Percentiles rank a stretch among this genome's conserved stretches.
Evolutionary conservation across 2,113 vertebrate genomes (phyloP).

Genomic region (Dinomys branickii): DNA sequence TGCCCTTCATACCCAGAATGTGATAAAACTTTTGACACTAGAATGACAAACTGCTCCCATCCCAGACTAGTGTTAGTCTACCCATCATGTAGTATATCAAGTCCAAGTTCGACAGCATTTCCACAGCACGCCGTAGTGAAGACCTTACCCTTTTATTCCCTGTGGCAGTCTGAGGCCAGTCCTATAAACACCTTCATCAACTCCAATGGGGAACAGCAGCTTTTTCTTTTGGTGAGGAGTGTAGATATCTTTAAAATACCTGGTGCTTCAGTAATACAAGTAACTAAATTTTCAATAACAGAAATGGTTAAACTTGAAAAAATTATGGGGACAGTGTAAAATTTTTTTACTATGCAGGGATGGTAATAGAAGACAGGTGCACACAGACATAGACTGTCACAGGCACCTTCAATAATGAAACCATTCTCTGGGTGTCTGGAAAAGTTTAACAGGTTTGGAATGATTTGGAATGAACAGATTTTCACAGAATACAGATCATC

Average conservation of each 20-base stretch:
- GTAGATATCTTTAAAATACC: neutral
- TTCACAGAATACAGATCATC: constrained; percentile 29
- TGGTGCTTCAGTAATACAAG: constrained; percentile 35
- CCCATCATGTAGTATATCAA: constrained; percentile 12
- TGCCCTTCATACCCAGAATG: constrained; percentile 62
- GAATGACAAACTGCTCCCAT: constrained; percentile 61
- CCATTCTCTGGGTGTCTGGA: neutral
- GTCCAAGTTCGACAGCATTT: neutral
- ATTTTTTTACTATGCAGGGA: constrained; percentile 48
- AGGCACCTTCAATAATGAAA: neutral
- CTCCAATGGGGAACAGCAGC: fast-evolving
- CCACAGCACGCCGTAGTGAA: neutral
- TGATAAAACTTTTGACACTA: constrained; percentile 57
- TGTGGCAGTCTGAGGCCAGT: constrained; percentile 45
- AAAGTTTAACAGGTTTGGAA: neutral
- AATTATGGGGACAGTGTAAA: constrained; percentile 65
- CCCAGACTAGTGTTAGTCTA: constrained; percentile 57
- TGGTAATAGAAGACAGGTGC: neutral
- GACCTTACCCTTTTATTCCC: constrained; percentile 40
- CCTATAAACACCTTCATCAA: neutral
- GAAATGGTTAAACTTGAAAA: constrained; percentile 69
- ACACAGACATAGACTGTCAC: neutral
- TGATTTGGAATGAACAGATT: neutral
- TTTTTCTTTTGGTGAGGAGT: constrained; percentile 10
- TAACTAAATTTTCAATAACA: constrained; percentile 55